Base-by-base conservation (phyloP, 2,888 invertebrate species). In the Augiades crinisus region DNA sequence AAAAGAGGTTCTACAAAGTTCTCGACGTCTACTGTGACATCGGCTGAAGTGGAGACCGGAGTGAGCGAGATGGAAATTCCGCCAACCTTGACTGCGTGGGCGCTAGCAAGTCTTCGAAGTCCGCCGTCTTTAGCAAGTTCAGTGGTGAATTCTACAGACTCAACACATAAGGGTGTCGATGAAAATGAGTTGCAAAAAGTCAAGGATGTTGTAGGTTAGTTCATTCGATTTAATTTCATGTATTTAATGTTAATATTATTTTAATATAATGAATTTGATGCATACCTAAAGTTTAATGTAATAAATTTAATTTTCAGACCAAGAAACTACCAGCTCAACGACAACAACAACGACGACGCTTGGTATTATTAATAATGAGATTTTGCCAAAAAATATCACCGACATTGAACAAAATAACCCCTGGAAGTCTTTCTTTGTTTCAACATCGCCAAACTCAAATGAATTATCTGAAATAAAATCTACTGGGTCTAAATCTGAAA, bases 1-100 rank as follows among this genome's bases (percentile, higher is more conserved):
- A 91, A 91, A 62, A 74, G 91, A 58, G 91, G 91, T 8, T 91
- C 90, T 0, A 84, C 81, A 2, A 90, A 83, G 56, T 90, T 72
- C 59, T 68, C 70, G 1, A 68, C 81, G 5, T 72, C 85, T 10
- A 76, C 83, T 7, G 67, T 71, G 2, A 62, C 59, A 5, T 77
- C 78, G 6, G 60, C 70, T 4, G 82, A 79, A 47, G 64, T 61
- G 2, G 72, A 75, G 36, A 62, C 68, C 4, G 74, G 72, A 17
- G 54, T 71, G 1, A 74, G 71, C 45, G 84, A 85, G 19, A 64
- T 88, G 60, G 84, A 86, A 57, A 86, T 91, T 54, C 91, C 91
- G 7, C 86, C 90, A 4, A 85, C 90, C 0, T 74, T 90, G 3
- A 84, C 90, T 2, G 91, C 90, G 0, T 91, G 91, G 91, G 89